phyloP scores from a whole-genome alignment of 1,140 invertebrate species.

The Lepidotrigona ventralis region DNA sequence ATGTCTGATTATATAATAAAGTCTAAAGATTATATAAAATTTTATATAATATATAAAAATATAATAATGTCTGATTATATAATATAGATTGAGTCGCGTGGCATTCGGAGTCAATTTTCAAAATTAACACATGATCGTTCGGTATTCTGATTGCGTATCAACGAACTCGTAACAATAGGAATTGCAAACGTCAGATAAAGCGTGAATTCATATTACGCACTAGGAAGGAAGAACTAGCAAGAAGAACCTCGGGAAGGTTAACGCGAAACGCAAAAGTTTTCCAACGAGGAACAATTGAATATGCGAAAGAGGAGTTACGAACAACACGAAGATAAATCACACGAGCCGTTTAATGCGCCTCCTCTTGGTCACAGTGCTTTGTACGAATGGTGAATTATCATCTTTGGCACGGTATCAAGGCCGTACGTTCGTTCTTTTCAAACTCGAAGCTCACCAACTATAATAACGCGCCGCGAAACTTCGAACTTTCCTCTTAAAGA shows the following conservation, averaged over 20 bases:
- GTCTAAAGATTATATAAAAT: no score
- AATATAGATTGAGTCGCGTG: no score
- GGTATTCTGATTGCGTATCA: background rate
- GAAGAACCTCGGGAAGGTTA: background rate
- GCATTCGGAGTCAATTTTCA: no score
- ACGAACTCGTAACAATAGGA: background rate
- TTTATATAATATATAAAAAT: no score
- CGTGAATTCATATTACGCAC: background rate
- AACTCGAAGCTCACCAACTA: background rate
- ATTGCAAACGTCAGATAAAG: background rate
- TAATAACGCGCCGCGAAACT: background rate
- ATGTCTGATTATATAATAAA: no score
- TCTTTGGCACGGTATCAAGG: conserved; percentile 15
- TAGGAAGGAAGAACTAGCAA: no score
- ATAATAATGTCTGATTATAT: no score
- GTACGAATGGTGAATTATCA: conserved; percentile 4
- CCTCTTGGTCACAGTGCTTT: conserved; percentile 1
- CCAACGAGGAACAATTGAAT: background rate
- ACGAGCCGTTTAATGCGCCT: background rate
- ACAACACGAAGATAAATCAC: background rate
- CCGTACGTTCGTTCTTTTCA: background rate
- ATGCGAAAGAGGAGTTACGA: background rate
- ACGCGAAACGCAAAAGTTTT: background rate
- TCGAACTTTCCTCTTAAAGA: background rate
- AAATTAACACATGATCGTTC: no score